These are phyloP conservation scores for Rhingia campestris DNA, from an alignment of 2,888 invertebrate species.

Conservation along the genomic window DNA sequence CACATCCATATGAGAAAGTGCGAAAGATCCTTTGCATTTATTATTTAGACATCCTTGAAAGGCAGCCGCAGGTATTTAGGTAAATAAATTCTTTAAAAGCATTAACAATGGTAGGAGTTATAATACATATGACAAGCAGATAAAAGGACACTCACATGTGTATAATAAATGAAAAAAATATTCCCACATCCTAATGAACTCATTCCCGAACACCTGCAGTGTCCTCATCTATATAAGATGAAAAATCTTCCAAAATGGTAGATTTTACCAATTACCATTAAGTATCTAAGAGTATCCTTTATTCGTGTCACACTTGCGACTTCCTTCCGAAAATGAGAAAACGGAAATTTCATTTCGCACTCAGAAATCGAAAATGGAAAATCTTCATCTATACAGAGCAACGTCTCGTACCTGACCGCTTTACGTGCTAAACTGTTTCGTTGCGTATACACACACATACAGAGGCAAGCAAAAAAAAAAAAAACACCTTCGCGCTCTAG, in stretches of 20 bases:
- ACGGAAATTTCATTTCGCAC: conserved; percentile 5
- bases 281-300: conserved; percentile 24
- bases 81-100: conserved; percentile 3
- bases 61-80: background rate
- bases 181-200: conserved; percentile 13
- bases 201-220: background rate
- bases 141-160: background rate
- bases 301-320: conserved; percentile 13
- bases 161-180: conserved; percentile 32
- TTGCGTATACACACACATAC: conserved; percentile 22
- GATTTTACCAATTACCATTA: conserved; percentile 8
- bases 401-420: conserved; percentile 10
- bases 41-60: conserved; percentile 15
- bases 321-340: background rate
- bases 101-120: conserved; percentile 22
- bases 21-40: background rate
- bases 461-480: background rate
- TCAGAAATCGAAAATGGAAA: conserved; percentile 22
- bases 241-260: background rate
- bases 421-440: conserved; percentile 18
- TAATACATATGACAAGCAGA: conserved; percentile 27
- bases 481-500: background rate
- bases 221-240: background rate
- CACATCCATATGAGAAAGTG: too few species aligned
- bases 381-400: conserved; percentile 2